A percentile compares a stretch with the other conserved stretches of the same genome.
These are phyloP conservation scores for Eremobia ochroleuca DNA, from an alignment of 2,888 invertebrate genomes.

Conservation along the genomic window DNA sequence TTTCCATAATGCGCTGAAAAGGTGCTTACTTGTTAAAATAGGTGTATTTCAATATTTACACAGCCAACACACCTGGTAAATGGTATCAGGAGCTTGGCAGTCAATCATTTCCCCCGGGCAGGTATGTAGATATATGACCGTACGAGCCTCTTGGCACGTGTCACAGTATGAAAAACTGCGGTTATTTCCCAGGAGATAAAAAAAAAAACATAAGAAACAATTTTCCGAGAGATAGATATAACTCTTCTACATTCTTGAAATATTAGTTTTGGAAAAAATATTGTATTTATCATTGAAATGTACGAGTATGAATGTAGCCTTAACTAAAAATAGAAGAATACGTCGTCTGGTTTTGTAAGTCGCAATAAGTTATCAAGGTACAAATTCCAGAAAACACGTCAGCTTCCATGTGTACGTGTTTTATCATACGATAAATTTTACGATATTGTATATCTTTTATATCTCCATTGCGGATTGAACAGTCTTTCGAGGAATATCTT, in stretches of 20 bases:
- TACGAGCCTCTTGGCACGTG: conserved; percentile 24
- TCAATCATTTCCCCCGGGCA: conserved; percentile 37
- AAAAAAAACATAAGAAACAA: conserved; percentile 48
- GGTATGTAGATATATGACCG: conserved; percentile 39
- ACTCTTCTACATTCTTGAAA: not conserved
- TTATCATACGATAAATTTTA: conserved; percentile 25
- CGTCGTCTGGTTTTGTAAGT: too few species aligned
- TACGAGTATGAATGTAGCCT: not conserved
- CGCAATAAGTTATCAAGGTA: not conserved
- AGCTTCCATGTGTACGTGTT: conserved; percentile 3
- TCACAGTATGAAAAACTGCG: conserved; percentile 49
- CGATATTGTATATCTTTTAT: conserved; percentile 13
- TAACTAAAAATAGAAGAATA: too few species aligned
- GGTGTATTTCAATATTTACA: not conserved
- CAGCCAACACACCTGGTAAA: not conserved
- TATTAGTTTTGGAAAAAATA: conserved; percentile 6
- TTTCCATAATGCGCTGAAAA: not conserved
- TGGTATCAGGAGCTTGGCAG: conserved; percentile 7
- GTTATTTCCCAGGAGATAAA: conserved; percentile 56
- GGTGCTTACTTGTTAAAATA: not conserved
- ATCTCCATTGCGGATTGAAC: not conserved
- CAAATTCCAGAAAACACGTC: not conserved
- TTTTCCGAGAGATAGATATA: conserved; percentile 43
- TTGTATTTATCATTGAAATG: not conserved
- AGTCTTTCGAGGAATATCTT: not conserved